Base-by-base conservation (phyloP, 2,797 vertebrate genomes). In the Melanotaenia nigrans region DNA sequence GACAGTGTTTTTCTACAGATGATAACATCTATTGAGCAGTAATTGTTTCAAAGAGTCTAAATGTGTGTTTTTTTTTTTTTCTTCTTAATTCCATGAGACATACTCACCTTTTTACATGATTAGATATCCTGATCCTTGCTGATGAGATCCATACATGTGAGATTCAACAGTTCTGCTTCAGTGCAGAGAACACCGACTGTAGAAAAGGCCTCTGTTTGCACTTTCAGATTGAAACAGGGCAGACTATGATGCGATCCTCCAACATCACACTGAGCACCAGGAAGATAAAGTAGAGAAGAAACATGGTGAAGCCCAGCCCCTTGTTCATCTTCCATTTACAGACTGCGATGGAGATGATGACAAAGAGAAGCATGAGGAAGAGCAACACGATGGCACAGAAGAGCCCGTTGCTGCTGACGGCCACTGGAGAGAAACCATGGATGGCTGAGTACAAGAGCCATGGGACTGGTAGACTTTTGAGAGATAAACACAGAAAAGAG, bases 251-350 rank as follows among this genome's bases (percentile, higher is more conserved):
- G 54, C 96, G 95, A 83, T 97, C 96, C 88, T 99, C 98, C 74
- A 99, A 84, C 97, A 99, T 95, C 71, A 99, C 97, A 5, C 97
- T 99, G 75, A 98, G 93, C 49, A 99, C 95, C 86, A 99, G 85
- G 92, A 99, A 99, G 66, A 97, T 88, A n/a, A 99, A 96, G 90
- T 99, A 99, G 62, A 99, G 96, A 69, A 95, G 85, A 86, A 99
- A 98, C 97, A 99, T 98, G 28, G 94, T 96, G 85, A 85, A 92
- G 69, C 97, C 98, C 87, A 99, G 93, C 1, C 90, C 70, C 89
- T 98, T 99, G 90, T 97, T 99, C 98, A 99, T 97, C 84, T 92
- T 97, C 98, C 98, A 99, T 83, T 95, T 97, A 66, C 96, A 99
- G 8, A 13, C 49, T 2, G 96, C 97, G 0, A 99, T 99, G 28